Conservation (phyloP, 2,888 invertebrate genomes). For the Celastrina argiolus region DNA sequence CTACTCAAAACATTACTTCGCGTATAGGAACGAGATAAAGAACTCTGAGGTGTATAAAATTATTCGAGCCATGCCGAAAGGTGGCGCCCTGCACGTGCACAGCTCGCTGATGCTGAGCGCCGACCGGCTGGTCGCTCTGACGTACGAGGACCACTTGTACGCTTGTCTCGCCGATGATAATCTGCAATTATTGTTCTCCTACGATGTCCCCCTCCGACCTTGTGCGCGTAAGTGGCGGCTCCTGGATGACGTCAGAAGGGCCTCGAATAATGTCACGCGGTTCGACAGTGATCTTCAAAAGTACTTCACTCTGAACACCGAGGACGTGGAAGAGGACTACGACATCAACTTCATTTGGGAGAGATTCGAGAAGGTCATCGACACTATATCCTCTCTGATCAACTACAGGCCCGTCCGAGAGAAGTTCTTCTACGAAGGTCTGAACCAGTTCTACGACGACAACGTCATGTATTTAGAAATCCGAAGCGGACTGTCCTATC, state of each 20-base stretch:
- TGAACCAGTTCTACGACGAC: conserved; percentile 81
- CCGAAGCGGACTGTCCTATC: conserved; percentile 74
- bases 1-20: conserved; percentile 82
- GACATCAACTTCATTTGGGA: conserved; percentile 80
- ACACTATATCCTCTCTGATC: conserved; percentile 71
- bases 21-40: conserved; percentile 76
- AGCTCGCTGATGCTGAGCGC: conserved; percentile 80
- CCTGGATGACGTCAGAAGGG: conserved; percentile 65
- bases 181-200: conserved; percentile 58
- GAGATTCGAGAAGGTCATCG: conserved; percentile 75
- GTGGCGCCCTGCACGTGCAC: conserved; percentile 83
- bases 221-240: conserved; percentile 67
- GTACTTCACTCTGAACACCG: conserved; percentile 74
- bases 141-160: conserved; percentile 80
- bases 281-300: conserved; percentile 75
- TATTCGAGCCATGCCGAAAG: conserved; percentile 85
- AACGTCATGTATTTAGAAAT: conserved; percentile 85
- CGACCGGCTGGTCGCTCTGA: conserved; percentile 79
- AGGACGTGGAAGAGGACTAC: conserved; percentile 48
- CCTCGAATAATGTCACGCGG: conserved; percentile 51
- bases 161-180: conserved; percentile 56
- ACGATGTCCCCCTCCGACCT: conserved; percentile 47
- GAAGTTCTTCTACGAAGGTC: conserved; percentile 79
- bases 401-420: conserved; percentile 80
- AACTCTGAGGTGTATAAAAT: conserved; percentile 82